Evolutionary conservation across 2,797 vertebrate genomes (phyloP).

Genomic region (Miichthys miiuy): DNA sequence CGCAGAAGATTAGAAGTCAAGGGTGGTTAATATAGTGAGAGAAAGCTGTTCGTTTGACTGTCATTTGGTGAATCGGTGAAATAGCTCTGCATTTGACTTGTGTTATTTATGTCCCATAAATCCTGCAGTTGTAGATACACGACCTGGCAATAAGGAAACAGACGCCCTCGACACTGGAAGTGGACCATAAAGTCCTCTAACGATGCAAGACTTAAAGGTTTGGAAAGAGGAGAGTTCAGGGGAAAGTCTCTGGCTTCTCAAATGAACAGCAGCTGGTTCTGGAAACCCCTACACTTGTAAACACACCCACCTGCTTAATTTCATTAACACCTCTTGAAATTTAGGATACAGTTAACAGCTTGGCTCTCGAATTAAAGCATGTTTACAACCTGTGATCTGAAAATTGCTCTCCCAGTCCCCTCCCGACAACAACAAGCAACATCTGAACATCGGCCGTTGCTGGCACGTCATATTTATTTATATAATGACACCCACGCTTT

Average conservation of each 20-base stretch:
- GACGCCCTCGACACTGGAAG: conserved; percentile 30
- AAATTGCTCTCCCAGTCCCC: conserved; percentile 17
- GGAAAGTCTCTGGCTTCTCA: conserved; percentile 35
- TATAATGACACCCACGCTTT: conserved; percentile 5
- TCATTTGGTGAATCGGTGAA: background rate
- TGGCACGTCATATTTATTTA: conserved; percentile 25
- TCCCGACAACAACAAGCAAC: conserved; percentile 16
- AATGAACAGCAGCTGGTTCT: conserved; percentile 63
- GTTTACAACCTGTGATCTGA: conserved; percentile 61
- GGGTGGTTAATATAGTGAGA: conserved; percentile 6
- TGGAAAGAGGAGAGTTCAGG: conserved; percentile 21
- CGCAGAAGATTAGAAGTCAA: conserved; percentile 35
- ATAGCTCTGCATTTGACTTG: background rate
- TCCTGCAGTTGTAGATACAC: conserved; percentile 16
- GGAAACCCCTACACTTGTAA: conserved; percentile 40
- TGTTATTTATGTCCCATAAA: conserved; percentile 32
- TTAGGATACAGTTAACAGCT: conserved; percentile 61
- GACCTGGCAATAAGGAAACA: conserved; percentile 34
- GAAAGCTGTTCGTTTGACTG: conserved; percentile 43
- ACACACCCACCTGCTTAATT: conserved; percentile 64
- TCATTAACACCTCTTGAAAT: conserved; percentile 71
- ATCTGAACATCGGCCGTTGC: conserved; percentile 36
- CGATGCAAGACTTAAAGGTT: conserved; percentile 43
- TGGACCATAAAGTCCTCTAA: conserved; percentile 52
- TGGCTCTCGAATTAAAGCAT: conserved; percentile 44